Percentiles rank a stretch among this genome's conserved stretches.
Conservation (phyloP, 2,797 vertebrate genomes). For the Hypotaenidia okinawae region DNA sequence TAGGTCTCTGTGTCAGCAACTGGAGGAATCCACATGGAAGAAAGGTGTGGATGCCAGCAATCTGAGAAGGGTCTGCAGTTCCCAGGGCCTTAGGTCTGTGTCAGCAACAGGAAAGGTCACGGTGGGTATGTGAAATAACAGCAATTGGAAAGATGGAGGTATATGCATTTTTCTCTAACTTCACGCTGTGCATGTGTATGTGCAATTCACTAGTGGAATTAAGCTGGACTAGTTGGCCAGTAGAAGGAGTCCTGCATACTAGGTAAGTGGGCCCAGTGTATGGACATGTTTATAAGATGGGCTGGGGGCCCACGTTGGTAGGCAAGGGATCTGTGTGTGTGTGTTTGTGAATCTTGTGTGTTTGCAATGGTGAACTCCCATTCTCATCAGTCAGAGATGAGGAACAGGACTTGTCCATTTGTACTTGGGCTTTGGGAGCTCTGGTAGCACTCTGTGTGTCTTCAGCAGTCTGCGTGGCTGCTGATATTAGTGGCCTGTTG, state of each 20-base stretch:
- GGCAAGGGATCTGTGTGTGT: neutral
- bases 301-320: neutral
- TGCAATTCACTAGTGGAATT: neutral
- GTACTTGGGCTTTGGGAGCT: neutral
- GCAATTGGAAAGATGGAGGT: neutral
- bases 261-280: neutral
- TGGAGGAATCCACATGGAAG: neutral
- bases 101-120: neutral
- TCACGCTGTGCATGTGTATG: rapidly evolving
- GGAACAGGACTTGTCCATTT: neutral
- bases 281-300: neutral
- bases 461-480: neutral
- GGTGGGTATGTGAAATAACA: neutral
- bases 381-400: neutral
- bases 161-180: neutral
- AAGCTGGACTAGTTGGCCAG: neutral
- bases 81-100: neutral
- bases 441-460: neutral
- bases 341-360: neutral
- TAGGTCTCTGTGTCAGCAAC: neutral
- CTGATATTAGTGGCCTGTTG: no score
- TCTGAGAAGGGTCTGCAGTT: neutral
- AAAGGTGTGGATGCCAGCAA: neutral
- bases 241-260: neutral
- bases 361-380: neutral